Conservation (phyloP, 2,888 invertebrate species). For the Leptopilina myrica region DNA sequence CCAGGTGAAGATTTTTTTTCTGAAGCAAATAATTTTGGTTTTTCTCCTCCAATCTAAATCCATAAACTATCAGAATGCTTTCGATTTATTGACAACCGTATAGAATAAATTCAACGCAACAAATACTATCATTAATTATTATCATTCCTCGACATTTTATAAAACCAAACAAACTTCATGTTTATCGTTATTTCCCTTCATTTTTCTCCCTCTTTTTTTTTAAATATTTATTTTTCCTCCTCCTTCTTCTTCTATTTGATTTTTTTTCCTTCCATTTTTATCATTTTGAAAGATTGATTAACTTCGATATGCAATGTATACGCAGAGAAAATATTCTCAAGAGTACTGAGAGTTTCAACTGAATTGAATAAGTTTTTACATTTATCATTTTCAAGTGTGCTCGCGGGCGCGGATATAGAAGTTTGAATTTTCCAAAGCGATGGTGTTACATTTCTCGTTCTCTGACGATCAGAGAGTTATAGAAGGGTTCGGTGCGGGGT, state of each 20-base stretch:
- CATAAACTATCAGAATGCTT: no score
- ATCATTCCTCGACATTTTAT: no score
- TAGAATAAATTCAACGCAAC: no score
- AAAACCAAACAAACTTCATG: no score
- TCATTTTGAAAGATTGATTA: conserved; percentile 4
- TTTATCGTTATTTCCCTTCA: no score
- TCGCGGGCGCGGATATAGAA: conserved; percentile 29
- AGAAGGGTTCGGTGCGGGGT: background rate
- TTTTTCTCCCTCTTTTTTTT: no score
- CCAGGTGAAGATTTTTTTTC: no score
- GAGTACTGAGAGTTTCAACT: conserved; percentile 5
- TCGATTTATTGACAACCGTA: no score
- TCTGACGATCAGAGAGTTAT: background rate
- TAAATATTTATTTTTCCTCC: no score
- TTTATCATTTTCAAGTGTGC: conserved; percentile 16
- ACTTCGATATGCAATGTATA: background rate
- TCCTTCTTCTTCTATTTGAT: background rate
- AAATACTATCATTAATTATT: no score
- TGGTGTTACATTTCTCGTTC: conserved; percentile 38
- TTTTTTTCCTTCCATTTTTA: background rate
- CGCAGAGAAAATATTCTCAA: background rate
- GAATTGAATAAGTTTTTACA: conserved; percentile 28
- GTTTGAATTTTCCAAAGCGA: conserved; percentile 32
- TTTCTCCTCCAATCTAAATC: no score
- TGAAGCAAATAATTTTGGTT: no score